These are phyloP conservation scores for Stenopsyche tienmushanensis DNA, from an alignment of 1,140 invertebrate genomes.

Conservation along the genomic window DNA sequence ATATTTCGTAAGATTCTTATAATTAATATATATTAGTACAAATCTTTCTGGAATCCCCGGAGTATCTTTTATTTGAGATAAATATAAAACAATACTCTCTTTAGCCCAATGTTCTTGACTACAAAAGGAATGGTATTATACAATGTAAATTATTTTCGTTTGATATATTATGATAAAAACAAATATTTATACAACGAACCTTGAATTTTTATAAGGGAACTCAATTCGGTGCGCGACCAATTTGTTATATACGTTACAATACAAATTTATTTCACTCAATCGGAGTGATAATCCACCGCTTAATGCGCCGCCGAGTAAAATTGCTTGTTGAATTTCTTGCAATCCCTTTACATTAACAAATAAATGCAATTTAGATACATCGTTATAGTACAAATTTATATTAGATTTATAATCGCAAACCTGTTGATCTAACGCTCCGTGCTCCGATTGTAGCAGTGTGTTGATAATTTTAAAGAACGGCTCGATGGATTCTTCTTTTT, in stretches of 20 bases:
- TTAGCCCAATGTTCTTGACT: slow-evolving; percentile 37
- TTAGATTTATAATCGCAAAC: slow-evolving; percentile 44
- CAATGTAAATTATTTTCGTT: neutral
- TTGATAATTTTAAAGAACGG: slow-evolving; percentile 55
- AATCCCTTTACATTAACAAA: slow-evolving; percentile 27
- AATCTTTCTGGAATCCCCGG: slow-evolving; percentile 25
- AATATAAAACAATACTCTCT: slow-evolving; percentile 32
- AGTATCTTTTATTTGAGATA: slow-evolving; percentile 2
- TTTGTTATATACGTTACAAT: slow-evolving; percentile 13
- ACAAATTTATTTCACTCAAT: slow-evolving; percentile 33
- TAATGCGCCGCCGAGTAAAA: slow-evolving; percentile 23
- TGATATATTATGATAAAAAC: neutral
- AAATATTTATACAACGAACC: slow-evolving; percentile 24
- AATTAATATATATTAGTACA: slow-evolving; percentile 47
- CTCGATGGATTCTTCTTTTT: slow-evolving; percentile 49
- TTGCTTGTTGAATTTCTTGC: slow-evolving; percentile 27
- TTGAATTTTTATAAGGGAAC: slow-evolving; percentile 31
- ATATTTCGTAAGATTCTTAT: slow-evolving; percentile 56
- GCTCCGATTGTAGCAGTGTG: slow-evolving; percentile 50
- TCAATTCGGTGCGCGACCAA: slow-evolving; percentile 21
- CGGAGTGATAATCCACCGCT: slow-evolving; percentile 20
- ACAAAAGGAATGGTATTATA: slow-evolving; percentile 6
- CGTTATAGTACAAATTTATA: neutral
- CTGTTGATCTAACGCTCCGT: slow-evolving; percentile 56
- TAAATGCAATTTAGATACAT: slow-evolving; percentile 2